Conservation (phyloP, 2,113 vertebrate genomes). For the Nycticebus coucang region DNA sequence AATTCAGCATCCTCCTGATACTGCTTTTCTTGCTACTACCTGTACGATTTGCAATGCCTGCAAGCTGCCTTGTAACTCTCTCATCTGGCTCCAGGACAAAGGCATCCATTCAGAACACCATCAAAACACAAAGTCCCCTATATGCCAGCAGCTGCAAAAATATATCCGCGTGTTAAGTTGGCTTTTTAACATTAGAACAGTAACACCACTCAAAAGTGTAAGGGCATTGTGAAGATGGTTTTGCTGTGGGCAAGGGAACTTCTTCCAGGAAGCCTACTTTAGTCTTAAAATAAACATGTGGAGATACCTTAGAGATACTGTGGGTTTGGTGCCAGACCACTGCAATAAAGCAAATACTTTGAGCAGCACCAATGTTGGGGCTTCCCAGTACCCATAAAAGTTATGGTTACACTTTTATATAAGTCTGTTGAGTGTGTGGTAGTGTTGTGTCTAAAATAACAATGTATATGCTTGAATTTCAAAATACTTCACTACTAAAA, state of each 20-base stretch:
- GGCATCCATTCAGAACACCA: neutral
- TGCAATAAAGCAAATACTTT: neutral
- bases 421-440: neutral
- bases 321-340: neutral
- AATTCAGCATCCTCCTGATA: neutral
- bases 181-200: no score
- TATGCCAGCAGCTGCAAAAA: neutral
- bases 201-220: neutral
- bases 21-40: neutral
- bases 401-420: neutral
- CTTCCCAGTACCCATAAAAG: neutral
- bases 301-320: neutral
- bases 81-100: neutral
- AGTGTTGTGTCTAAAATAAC: neutral
- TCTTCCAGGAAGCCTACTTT: neutral
- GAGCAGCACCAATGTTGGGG: neutral
- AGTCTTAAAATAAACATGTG: neutral
- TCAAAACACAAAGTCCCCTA: neutral
- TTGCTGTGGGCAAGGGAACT: neutral
- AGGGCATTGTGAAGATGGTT: neutral
- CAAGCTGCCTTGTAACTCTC: no score
- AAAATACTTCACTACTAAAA: neutral
- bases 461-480: neutral
- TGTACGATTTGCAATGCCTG: neutral
- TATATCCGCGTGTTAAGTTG: neutral